phyloP scores from a whole-genome alignment of 2,113 vertebrate genomes.

The Cryptomyrus ogoouensis region DNA sequence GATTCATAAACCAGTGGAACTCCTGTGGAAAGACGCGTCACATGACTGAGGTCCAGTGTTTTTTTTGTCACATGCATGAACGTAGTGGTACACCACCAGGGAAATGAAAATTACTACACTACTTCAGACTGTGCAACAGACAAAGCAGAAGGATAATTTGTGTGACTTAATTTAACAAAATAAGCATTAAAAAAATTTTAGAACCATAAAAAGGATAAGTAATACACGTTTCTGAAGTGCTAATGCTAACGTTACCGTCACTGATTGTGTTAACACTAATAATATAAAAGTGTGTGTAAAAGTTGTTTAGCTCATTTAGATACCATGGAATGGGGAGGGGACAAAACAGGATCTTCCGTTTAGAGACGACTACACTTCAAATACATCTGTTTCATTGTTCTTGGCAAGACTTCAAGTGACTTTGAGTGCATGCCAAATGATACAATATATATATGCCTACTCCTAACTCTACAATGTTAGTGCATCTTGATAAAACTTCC shows the following conservation, averaged over 20 bases:
- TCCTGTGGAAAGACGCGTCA: conserved; percentile 36
- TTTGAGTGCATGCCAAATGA: neutral
- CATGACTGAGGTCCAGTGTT: neutral
- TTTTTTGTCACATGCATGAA: neutral
- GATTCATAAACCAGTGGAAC: conserved; percentile 64
- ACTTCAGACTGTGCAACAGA: neutral
- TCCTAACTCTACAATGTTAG: neutral
- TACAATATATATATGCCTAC: neutral
- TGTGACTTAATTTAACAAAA: neutral
- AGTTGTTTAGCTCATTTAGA: neutral
- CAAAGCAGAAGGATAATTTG: neutral
- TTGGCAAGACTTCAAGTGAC: conserved; percentile 5
- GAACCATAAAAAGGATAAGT: neutral
- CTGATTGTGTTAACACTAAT: neutral
- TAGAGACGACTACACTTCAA: neutral
- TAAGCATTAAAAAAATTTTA: neutral
- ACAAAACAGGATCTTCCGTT: neutral
- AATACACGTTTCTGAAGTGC: neutral
- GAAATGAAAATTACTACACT: neutral
- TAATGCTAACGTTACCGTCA: neutral
- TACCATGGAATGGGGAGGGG: neutral
- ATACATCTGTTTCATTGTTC: neutral
- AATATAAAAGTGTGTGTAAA: neutral
- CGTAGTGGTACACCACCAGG: neutral
- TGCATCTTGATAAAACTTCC: neutral